phyloP scores from a whole-genome alignment of 30 jellyfish, hydroid and myxozoan species.

The Thelohanellus kitauei region DNA sequence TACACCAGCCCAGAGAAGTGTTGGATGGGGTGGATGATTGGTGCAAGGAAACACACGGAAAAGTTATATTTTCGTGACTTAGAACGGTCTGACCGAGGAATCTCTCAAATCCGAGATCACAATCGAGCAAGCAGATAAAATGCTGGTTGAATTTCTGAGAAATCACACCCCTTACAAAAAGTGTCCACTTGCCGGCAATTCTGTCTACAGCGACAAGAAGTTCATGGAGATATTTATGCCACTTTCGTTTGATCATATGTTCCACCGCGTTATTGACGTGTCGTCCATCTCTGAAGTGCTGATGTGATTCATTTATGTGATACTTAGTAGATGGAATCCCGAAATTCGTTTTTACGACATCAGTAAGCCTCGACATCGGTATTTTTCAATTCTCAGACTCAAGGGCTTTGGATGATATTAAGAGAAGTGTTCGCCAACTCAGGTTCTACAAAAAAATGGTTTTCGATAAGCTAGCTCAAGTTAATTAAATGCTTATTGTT shows the following conservation, averaged over 20 bases:
- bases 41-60: constrained; percentile 58
- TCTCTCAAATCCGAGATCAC: constrained; percentile 18
- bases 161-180: constrained; percentile 16
- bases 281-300: no score
- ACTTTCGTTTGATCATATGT: constrained; percentile 15
- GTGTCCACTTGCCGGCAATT: constrained; percentile 43
- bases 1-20: constrained; percentile 28
- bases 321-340: no score
- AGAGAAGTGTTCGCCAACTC: constrained; percentile 38
- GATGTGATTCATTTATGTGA: no score
- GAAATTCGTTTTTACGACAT: no score
- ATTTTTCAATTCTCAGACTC: not conserved
- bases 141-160: constrained; percentile 16
- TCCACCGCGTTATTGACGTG: constrained; percentile 38
- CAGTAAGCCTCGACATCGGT: no score
- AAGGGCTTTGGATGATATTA: constrained; percentile 36
- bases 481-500: no score
- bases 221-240: constrained; percentile 52
- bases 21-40: constrained; percentile 56
- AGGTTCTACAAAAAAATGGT: constrained; percentile 8
- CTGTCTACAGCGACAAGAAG: constrained; percentile 25
- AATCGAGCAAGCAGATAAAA: constrained; percentile 23
- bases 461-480: no score
- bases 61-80: constrained; percentile 1
- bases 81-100: constrained; percentile 29